These are phyloP conservation scores for Noctua janthe DNA, from an alignment of 2,888 invertebrate genomes.

Conservation along the genomic window DNA sequence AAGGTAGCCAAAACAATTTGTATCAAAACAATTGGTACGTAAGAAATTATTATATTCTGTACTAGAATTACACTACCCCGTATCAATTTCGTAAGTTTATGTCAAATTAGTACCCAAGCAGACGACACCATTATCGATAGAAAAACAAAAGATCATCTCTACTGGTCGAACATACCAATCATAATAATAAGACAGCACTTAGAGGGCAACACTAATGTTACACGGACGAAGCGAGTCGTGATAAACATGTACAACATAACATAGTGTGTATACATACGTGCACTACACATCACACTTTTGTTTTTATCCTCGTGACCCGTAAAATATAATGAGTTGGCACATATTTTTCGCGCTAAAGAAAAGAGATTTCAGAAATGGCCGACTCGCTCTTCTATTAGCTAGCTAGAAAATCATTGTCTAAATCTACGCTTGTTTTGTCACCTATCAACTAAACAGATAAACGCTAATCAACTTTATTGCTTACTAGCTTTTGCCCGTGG, in stretches of 20 bases:
- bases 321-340: conserved; percentile 49
- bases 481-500: background rate
- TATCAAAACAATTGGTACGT: background rate
- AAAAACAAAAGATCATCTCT: conserved; percentile 17
- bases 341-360: conserved; percentile 14
- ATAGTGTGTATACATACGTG: conserved; percentile 1
- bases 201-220: conserved; percentile 19
- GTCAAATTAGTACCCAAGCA: background rate
- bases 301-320: conserved; percentile 47
- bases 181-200: conserved; percentile 32
- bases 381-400: background rate
- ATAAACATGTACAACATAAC: conserved; percentile 11
- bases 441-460: background rate
- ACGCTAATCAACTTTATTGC: background rate
- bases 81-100: background rate
- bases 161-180: conserved; percentile 23
- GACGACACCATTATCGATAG: conserved; percentile 6
- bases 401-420: background rate
- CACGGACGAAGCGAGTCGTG: conserved; percentile 26
- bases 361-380: conserved; percentile 6
- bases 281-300: conserved; percentile 19
- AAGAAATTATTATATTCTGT: background rate
- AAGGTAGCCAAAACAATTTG: background rate
- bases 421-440: background rate
- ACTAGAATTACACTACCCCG: background rate